Evolutionary conservation across 1,140 invertebrate species (phyloP).

Genomic region (Lucilia sericata): DNA sequence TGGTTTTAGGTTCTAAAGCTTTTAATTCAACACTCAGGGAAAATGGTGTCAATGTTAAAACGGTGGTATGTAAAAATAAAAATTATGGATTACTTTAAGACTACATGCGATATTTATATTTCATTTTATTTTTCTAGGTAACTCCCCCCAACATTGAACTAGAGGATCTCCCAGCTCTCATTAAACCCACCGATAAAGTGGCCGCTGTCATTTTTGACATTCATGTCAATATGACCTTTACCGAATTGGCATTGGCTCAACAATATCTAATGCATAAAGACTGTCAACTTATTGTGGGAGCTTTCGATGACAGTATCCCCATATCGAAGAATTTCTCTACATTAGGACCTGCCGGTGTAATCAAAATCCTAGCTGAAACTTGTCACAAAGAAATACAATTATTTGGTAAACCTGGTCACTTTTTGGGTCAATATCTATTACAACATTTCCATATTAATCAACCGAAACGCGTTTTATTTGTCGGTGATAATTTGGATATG

Average conservation of each 20-base stretch:
- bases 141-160: neutral
- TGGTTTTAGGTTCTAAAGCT: neutral
- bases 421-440: constrained; percentile 63
- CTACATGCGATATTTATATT: neutral
- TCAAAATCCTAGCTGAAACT: constrained; percentile 64
- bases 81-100: neutral
- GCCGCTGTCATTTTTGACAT: constrained; percentile 48
- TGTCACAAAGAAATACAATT: constrained; percentile 64
- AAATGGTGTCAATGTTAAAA: neutral
- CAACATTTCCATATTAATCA: constrained; percentile 67
- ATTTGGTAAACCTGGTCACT: constrained; percentile 69
- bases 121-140: neutral
- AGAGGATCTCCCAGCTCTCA: neutral
- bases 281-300: constrained; percentile 41
- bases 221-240: constrained; percentile 43
- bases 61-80: neutral
- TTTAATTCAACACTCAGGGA: neutral
- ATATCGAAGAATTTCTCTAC: constrained; percentile 29
- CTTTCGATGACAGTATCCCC: constrained; percentile 34
- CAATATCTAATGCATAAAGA: constrained; percentile 43
- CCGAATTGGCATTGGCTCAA: constrained; percentile 36
- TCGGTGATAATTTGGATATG: constrained; percentile 71
- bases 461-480: constrained; percentile 70
- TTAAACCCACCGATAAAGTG: constrained; percentile 35
- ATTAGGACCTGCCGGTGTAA: constrained; percentile 61